Conservation (phyloP, 1,140 invertebrate species). For the Drosophila ironensis region DNA sequence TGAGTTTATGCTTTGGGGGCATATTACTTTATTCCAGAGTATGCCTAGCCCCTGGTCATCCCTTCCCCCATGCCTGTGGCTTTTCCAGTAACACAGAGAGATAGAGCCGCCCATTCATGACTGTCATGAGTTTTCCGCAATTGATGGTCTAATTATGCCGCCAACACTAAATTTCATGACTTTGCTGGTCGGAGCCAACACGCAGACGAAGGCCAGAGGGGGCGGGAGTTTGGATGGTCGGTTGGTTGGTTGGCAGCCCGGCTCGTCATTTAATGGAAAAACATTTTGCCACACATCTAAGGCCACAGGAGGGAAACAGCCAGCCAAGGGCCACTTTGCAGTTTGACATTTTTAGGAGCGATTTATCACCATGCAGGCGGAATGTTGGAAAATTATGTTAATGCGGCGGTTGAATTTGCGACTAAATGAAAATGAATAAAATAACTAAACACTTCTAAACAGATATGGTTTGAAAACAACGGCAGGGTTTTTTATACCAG, state of each 20-base stretch:
- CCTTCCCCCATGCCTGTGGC: slow-evolving; percentile 27
- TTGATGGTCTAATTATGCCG: slow-evolving; percentile 82
- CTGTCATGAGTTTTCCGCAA: slow-evolving; percentile 81
- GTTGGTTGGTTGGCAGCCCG: background rate
- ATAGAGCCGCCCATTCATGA: slow-evolving; percentile 67
- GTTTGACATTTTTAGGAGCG: slow-evolving; percentile 40
- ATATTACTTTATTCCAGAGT: slow-evolving; percentile 66
- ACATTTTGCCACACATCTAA: slow-evolving; percentile 56
- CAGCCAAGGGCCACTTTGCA: slow-evolving; percentile 42
- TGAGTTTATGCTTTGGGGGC: slow-evolving; percentile 74
- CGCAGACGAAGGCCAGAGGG: slow-evolving; percentile 22
- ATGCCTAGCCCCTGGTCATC: slow-evolving; percentile 16
- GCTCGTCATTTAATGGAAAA: slow-evolving; percentile 72
- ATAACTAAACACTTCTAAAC: too few relatives aligned
- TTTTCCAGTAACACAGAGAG: slow-evolving; percentile 1
- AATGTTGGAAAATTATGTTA: background rate
- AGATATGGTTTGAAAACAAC: too few relatives aligned
- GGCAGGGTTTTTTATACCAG: too few relatives aligned
- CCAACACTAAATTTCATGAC: slow-evolving; percentile 80
- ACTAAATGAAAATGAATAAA: background rate
- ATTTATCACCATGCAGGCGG: slow-evolving; percentile 11
- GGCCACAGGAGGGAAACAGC: slow-evolving; percentile 14
- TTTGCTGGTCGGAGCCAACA: slow-evolving; percentile 57
- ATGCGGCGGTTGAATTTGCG: background rate
- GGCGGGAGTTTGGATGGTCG: background rate